Conservation (phyloP, 2,888 invertebrate genomes). For the Calameuta pallipes region DNA sequence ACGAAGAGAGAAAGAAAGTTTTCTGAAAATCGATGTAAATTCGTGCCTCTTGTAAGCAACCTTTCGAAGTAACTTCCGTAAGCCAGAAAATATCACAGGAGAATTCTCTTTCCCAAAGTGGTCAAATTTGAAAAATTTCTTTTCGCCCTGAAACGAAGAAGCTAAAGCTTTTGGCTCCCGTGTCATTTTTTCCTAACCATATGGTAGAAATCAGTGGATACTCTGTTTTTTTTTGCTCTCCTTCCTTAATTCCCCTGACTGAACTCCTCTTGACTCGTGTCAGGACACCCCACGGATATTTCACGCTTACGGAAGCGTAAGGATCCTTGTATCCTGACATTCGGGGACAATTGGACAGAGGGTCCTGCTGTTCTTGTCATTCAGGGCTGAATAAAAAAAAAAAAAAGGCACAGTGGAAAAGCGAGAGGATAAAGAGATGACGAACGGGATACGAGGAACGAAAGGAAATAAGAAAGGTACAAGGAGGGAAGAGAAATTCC, state of each 20-base stretch:
- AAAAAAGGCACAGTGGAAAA: background rate
- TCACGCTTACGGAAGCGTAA: background rate
- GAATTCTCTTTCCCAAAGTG: background rate
- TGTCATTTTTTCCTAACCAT: background rate
- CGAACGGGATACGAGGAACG: background rate
- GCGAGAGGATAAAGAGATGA: background rate
- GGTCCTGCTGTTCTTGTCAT: background rate
- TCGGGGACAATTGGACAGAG: background rate
- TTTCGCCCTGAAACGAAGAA: background rate
- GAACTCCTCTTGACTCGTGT: background rate
- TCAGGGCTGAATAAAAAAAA: background rate
- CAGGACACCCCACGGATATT: background rate
- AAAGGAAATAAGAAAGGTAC: background rate
- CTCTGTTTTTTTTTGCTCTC: no score
- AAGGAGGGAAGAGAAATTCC: background rate
- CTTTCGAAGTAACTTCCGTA: background rate
- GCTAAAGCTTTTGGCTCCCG: background rate
- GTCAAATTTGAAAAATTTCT: background rate
- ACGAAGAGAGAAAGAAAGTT: background rate
- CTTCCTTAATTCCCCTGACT: background rate
- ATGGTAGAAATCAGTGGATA: background rate
- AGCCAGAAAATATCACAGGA: background rate
- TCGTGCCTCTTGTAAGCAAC: background rate
- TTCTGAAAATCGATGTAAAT: background rate
- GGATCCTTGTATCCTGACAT: background rate